Percentiles rank a stretch among this genome's conserved stretches.
phyloP scores from a whole-genome alignment of 2,113 vertebrate species.

The Microcebus griseorufus region DNA sequence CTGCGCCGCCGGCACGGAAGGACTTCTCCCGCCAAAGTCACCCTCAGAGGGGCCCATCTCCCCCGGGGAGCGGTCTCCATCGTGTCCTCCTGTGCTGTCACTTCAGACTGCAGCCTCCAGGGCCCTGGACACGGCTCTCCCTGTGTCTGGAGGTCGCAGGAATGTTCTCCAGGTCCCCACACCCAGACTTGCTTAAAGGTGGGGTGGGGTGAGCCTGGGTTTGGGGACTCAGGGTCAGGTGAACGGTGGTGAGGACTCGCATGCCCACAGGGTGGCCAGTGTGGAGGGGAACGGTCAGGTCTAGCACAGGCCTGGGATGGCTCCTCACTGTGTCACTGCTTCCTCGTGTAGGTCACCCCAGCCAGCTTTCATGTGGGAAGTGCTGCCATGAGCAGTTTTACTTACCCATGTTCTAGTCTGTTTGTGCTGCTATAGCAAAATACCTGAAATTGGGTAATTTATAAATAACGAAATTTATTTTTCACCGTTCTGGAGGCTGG shows the following conservation, averaged over 20 bases:
- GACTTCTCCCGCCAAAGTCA: background rate
- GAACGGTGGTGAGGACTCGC: accelerated
- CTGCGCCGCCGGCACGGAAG: accelerated
- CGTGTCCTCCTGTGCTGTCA: background rate
- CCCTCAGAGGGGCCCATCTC: background rate
- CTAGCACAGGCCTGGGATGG: background rate
- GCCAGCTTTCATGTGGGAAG: too few species aligned
- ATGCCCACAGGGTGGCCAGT: background rate
- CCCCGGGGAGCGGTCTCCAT: accelerated
- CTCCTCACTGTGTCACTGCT: background rate
- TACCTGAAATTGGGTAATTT: background rate
- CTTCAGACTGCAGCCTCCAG: accelerated
- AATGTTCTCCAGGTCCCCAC: accelerated
- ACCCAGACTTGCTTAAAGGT: background rate
- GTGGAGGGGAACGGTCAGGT: background rate
- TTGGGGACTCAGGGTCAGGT: background rate
- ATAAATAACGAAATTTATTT: background rate
- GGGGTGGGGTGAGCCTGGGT: too few species aligned
- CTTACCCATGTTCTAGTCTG: background rate
- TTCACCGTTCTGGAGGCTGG: background rate
- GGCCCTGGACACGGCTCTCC: background rate
- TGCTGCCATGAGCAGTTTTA: background rate
- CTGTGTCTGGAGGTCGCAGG: background rate
- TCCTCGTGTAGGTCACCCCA: background rate
- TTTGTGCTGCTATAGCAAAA: background rate